These are phyloP conservation scores for Oryzias sinensis DNA, from an alignment of 2,797 vertebrate genomes.

Conservation along the genomic window DNA sequence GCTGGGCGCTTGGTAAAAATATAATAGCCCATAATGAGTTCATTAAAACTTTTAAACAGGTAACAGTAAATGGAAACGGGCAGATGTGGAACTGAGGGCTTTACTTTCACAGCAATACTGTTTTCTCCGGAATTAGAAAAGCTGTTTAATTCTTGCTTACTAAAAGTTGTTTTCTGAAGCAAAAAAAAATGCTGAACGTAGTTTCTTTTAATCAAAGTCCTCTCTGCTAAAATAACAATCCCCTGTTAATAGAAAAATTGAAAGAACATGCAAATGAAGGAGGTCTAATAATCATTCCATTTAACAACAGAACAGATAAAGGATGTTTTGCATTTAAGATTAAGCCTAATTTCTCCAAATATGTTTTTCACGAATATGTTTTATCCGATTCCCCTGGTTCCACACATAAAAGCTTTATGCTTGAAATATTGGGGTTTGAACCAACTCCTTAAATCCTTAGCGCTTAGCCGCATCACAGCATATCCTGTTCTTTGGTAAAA, in stretches of 20 bases:
- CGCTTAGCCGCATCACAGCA: too few relatives aligned
- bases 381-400: not conserved
- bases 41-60: conserved; percentile 25
- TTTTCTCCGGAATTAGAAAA: conserved; percentile 4
- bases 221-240: conserved; percentile 6
- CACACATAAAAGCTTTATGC: too few relatives aligned
- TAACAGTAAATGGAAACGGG: conserved; percentile 16
- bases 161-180: conserved; percentile 10
- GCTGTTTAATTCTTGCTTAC: conserved; percentile 3
- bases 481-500: too few relatives aligned
- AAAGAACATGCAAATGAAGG: conserved; percentile 23
- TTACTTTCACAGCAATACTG: conserved; percentile 26
- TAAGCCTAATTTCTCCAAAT: not conserved
- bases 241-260: conserved; percentile 17
- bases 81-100: conserved; percentile 9
- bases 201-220: conserved; percentile 26
- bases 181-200: conserved; percentile 30
- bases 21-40: conserved; percentile 52
- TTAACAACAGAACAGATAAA: not conserved
- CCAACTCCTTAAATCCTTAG: too few relatives aligned
- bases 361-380: not conserved
- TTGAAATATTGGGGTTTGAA: too few relatives aligned
- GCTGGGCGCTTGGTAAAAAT: conserved; percentile 37
- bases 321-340: not conserved
- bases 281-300: conserved; percentile 10